Evolutionary conservation across 2,113 vertebrate species (phyloP), one percentile per base, ranked within the genome.

Genomic region (Rhinopithecus roxellana): DNA sequence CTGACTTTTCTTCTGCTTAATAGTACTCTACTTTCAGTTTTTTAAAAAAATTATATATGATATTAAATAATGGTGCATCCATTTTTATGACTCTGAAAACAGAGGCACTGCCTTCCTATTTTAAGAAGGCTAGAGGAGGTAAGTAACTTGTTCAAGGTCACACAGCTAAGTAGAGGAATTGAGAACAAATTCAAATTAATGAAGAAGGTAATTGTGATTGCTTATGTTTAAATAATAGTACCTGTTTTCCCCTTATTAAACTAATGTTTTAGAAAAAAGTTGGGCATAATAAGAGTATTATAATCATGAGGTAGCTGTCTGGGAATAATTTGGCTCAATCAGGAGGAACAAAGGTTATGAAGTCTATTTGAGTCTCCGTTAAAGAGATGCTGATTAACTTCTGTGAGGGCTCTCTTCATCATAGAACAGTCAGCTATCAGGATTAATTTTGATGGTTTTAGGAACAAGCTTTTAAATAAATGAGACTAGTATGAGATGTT

Each of bases 51-150:
- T 78, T 70, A 84, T 61, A 6, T 48, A 70, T 72, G 91, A 50
- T 74, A 40, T 96, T 52, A 94, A 72, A n/a, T 92, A 75, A 92
- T 45, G 30, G 5, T 25, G 57, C 40, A 74, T 59, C 20, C n/a
- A 90, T 88, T 74, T 78, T 91, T 88, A 75, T 80, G 77, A 86
- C 30, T 89, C 45, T 93, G 74, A 96, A 91, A 92, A 89, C 0
- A 45, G 12, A 92, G 67, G n/a, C 45, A 77, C 38, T 64, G 64
- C 5, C 35, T 93, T 96, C 16, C 55, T 78, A n/a, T 81, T 89
- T 59, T 81, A 59, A 78, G 30, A 95, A 87, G 79, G 57, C 57
- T 4, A 20, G 45, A 82, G 5, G 20, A 8, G 52, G n/a, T 92
- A 75, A 92, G 82, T 59, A 52, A 93, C 61, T 72, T 79, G 25